These are phyloP conservation scores for Drosophila pallidifrons DNA, from an alignment of 1,140 invertebrate genomes.

Conservation along the genomic window DNA sequence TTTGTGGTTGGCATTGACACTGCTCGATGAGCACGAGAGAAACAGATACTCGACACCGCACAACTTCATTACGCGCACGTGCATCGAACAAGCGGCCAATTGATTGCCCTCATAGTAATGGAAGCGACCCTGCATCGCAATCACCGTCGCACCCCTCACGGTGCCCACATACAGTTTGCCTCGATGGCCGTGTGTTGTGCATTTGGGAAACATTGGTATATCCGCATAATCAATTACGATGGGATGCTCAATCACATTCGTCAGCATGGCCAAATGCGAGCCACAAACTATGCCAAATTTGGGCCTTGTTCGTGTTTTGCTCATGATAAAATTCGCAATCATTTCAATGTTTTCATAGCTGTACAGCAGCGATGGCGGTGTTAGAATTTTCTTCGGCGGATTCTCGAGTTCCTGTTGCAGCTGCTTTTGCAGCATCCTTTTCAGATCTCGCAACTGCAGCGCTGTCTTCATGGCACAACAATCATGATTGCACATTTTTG, in stretches of 20 bases:
- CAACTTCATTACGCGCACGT: conserved; percentile 97
- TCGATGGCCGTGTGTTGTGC: conserved; percentile 90
- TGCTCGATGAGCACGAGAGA: conserved; percentile 96
- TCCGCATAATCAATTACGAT: conserved; percentile 92
- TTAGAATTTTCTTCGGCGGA: conserved; percentile 34
- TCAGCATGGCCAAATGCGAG: conserved; percentile 93
- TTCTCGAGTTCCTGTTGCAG: conserved; percentile 15
- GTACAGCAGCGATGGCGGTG: conserved; percentile 47
- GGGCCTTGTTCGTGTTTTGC: conserved; percentile 90
- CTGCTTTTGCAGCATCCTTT: conserved; percentile 24
- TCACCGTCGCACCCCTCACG: conserved; percentile 90
- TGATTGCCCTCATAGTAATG: conserved; percentile 97
- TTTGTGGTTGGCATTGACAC: conserved; percentile 92
- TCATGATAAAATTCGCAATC: conserved; percentile 91
- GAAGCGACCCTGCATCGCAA: conserved; percentile 97
- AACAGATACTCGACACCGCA: conserved; percentile 94
- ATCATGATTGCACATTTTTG: conserved; percentile 53
- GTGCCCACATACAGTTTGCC: conserved; percentile 95
- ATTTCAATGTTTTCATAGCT: conserved; percentile 90
- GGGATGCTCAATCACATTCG: conserved; percentile 90
- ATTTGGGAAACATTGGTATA: conserved; percentile 95
- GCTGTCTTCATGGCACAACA: conserved; percentile 57
- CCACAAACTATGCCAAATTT: conserved; percentile 97
- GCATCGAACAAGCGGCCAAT: conserved; percentile 92
- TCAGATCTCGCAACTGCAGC: conserved; percentile 44